Evolutionary conservation across 2,888 invertebrate species (phyloP).

Genomic region (Tanypteryx hageni): DNA sequence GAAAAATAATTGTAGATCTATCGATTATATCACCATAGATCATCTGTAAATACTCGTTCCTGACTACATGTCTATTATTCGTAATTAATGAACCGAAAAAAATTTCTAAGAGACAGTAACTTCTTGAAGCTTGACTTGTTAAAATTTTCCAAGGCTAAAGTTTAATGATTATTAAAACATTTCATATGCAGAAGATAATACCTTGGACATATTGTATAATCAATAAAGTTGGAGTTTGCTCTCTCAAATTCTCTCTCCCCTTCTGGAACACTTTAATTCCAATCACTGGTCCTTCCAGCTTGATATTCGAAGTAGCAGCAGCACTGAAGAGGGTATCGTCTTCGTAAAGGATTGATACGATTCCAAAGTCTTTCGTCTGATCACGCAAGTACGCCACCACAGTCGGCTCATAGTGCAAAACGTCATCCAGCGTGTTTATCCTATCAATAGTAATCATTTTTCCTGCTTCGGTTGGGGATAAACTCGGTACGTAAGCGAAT

Average conservation of each 20-base stretch:
- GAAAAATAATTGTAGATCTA: too few relatives aligned
- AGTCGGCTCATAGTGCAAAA: background rate
- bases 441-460: background rate
- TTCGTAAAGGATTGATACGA: background rate
- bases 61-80: too few relatives aligned
- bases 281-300: conserved; percentile 26
- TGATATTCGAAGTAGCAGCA: background rate
- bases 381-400: background rate
- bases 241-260: background rate
- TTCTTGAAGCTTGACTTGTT: too few relatives aligned
- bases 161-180: background rate
- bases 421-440: background rate
- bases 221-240: background rate
- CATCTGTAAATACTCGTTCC: too few relatives aligned
- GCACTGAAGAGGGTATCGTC: conserved; percentile 43
- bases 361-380: conserved; percentile 1
- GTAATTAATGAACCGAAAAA: too few relatives aligned
- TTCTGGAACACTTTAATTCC: conserved; percentile 26
- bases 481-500: background rate
- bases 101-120: too few relatives aligned
- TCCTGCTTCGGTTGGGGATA: background rate
- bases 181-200: background rate
- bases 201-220: background rate
- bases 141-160: too few relatives aligned
- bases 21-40: too few relatives aligned